Conservation (phyloP, 2,797 vertebrate species). For the Trachurus trachurus region DNA sequence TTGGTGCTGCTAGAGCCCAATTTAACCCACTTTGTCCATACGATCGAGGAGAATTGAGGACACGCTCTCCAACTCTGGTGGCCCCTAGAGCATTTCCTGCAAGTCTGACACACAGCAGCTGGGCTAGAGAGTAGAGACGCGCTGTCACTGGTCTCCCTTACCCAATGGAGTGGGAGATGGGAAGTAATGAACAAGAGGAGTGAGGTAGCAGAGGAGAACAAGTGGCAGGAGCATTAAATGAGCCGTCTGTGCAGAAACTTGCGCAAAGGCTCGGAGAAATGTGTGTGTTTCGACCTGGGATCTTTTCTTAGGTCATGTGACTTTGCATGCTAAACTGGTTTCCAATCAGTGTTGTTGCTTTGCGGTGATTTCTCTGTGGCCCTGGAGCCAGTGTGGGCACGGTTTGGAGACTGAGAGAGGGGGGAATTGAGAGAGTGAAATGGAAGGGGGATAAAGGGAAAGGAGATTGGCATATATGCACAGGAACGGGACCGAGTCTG, state of each 20-base stretch:
- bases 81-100: conserved; percentile 69
- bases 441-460: conserved; percentile 1
- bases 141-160: conserved; percentile 59
- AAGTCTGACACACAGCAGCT: conserved; percentile 59
- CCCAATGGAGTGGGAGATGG: conserved; percentile 60
- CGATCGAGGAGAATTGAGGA: conserved; percentile 80
- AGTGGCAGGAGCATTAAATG: conserved; percentile 42
- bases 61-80: conserved; percentile 76
- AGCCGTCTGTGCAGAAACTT: conserved; percentile 37
- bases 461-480: conserved; percentile 41
- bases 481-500: conserved; percentile 22
- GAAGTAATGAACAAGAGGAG: conserved; percentile 68
- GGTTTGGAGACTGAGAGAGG: conserved; percentile 18
- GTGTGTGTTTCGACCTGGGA: conserved; percentile 11
- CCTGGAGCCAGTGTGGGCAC: not conserved
- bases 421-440: not conserved
- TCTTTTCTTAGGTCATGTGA: conserved; percentile 14
- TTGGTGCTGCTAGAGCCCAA: conserved; percentile 75
- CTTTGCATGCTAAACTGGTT: conserved; percentile 25
- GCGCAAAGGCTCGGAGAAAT: conserved; percentile 25
- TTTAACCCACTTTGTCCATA: conserved; percentile 84
- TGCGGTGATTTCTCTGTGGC: not conserved
- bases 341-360: conserved; percentile 13
- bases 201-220: conserved; percentile 40
- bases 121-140: conserved; percentile 54